Evolutionary conservation across 2,888 invertebrate genomes (phyloP).

Genomic region (Netelia melanura): DNA sequence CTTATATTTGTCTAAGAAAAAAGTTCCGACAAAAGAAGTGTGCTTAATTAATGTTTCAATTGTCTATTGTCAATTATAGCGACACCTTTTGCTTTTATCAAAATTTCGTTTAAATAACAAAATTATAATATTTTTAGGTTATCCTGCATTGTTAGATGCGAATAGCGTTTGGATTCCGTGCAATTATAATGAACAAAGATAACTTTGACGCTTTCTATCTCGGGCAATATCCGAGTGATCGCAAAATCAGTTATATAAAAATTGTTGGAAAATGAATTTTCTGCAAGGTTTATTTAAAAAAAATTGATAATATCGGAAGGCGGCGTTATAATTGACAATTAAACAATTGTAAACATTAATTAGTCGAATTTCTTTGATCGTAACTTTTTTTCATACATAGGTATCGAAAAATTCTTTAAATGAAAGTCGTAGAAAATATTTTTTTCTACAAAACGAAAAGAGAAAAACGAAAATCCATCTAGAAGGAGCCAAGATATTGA

Average conservation of each 20-base stretch:
- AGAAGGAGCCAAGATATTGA: no score
- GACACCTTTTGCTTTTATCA: no score
- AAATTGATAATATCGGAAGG: neutral
- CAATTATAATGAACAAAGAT: neutral
- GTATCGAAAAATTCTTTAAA: slow-evolving; percentile 6
- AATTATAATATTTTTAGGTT: no score
- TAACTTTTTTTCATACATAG: neutral
- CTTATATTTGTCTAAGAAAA: no score
- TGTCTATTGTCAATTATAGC: no score
- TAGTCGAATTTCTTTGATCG: neutral
- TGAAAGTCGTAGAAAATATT: neutral
- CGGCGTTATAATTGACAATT: no score
- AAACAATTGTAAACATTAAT: no score
- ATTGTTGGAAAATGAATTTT: neutral
- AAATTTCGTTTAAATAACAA: no score
- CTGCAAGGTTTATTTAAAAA: neutral
- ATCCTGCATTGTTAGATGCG: no score
- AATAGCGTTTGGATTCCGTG: neutral
- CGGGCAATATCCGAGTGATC: neutral
- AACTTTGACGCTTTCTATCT: neutral
- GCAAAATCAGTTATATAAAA: slow-evolving; percentile 2
- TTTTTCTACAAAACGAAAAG: slow-evolving; percentile 3
- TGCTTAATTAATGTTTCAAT: no score
- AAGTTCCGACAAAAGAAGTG: no score
- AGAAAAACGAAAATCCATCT: neutral